These are phyloP conservation scores for Carabus problematicus DNA, from an alignment of 2,888 invertebrate species.

Conservation along the genomic window DNA sequence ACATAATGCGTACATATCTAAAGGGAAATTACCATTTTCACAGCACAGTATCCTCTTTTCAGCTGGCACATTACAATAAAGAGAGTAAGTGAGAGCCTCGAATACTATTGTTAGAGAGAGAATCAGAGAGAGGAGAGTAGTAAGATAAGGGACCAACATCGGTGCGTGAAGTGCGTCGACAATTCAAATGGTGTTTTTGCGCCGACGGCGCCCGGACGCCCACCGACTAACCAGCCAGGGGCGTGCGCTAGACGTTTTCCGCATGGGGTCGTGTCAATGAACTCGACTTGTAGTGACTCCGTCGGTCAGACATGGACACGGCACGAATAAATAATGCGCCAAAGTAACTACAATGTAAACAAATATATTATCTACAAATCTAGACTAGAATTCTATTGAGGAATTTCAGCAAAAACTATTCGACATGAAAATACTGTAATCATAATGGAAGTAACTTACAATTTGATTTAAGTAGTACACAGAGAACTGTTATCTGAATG, in stretches of 20 bases:
- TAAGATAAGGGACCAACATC: constrained; percentile 13
- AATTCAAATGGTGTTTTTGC: constrained; percentile 26
- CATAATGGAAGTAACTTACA: too few relatives aligned
- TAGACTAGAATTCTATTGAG: too few relatives aligned
- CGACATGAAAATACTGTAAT: too few relatives aligned
- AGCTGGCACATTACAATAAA: constrained; percentile 20
- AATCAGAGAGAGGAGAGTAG: constrained; percentile 3
- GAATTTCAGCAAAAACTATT: too few relatives aligned
- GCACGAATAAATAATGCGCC: too few relatives aligned
- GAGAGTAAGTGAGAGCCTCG: background rate
- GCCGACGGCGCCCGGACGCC: constrained; percentile 11
- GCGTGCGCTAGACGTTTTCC: constrained; percentile 7
- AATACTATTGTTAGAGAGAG: background rate
- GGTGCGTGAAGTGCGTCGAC: constrained; percentile 19
- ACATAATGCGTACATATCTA: constrained; percentile 25
- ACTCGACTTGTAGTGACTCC: too few relatives aligned
- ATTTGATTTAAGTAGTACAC: too few relatives aligned
- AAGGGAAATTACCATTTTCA: constrained; percentile 23
- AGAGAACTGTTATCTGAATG: too few relatives aligned
- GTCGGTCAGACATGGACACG: too few relatives aligned
- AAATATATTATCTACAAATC: too few relatives aligned
- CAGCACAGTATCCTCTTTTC: constrained; percentile 7
- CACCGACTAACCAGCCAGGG: constrained; percentile 4
- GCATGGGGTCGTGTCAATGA: background rate
- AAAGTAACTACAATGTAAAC: too few relatives aligned